Conservation (phyloP, 2,888 invertebrate species). For the Xanthorhoe spadicearia region DNA sequence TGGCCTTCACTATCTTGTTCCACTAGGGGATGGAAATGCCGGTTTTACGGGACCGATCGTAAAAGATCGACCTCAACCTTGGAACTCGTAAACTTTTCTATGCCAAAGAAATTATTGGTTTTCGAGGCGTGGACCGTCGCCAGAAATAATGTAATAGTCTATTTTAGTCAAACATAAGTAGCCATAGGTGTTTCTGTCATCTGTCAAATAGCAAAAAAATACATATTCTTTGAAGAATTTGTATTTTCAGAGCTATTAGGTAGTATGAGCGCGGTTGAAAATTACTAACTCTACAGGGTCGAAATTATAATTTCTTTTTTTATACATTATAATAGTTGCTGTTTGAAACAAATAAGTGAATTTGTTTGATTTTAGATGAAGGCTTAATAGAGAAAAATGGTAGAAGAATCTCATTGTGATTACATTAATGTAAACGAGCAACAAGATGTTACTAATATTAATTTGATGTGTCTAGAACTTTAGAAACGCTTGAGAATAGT, state of each 20-base stretch:
- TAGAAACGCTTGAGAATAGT: neutral
- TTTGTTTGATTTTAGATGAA: too few species aligned
- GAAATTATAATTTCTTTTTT: too few species aligned
- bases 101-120: slow-evolving; percentile 1
- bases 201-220: neutral
- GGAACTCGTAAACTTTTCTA: slow-evolving; percentile 8
- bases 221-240: too few species aligned
- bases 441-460: too few species aligned
- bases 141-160: neutral
- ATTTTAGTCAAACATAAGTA: neutral
- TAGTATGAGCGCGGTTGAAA: too few species aligned
- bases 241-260: too few species aligned
- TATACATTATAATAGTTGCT: too few species aligned
- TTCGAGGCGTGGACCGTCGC: slow-evolving; percentile 1
- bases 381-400: too few species aligned
- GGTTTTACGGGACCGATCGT: slow-evolving; percentile 9
- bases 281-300: too few species aligned
- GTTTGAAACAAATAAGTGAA: too few species aligned
- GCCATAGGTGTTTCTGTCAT: neutral
- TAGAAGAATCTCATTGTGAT: too few species aligned
- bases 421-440: too few species aligned
- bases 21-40: slow-evolving; percentile 4
- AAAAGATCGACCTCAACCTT: slow-evolving; percentile 7
- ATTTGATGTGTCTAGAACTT: neutral
- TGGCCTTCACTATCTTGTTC: neutral